A percentile compares a stretch with the other conserved stretches of the same genome.
Conservation (phyloP, 2,113 vertebrate genomes). For the Hemibagrus wyckioides region DNA sequence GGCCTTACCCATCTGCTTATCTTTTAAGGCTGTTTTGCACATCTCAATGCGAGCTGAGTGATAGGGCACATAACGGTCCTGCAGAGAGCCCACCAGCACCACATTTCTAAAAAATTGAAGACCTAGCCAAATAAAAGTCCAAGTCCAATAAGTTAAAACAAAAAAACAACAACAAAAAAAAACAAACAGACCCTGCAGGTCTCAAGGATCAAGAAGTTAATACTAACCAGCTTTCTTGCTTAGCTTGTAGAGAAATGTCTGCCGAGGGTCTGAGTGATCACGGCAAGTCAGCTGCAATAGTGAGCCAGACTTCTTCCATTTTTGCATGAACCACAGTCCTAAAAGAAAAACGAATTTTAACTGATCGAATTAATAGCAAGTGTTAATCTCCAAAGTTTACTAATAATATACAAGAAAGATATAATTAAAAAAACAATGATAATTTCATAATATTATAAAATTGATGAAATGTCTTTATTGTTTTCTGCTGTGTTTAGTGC, state of each 20-base stretch:
- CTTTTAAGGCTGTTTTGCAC: slow-evolving; percentile 99
- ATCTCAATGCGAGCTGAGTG: slow-evolving; percentile 98
- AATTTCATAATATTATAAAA: background rate
- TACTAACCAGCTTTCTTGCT: slow-evolving; percentile 94
- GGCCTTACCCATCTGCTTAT: slow-evolving; percentile 93
- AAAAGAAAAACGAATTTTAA: background rate
- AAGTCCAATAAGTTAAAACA: background rate
- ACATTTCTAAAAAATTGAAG: slow-evolving; percentile 97
- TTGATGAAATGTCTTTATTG: background rate
- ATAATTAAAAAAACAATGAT: background rate
- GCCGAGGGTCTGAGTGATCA: slow-evolving; percentile 95
- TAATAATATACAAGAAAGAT: background rate
- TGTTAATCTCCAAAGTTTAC: background rate
- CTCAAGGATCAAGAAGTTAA: background rate
- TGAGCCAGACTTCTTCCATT: slow-evolving; percentile 99
- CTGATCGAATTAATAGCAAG: background rate
- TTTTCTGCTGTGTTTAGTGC: background rate
- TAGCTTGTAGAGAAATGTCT: slow-evolving; percentile 97
- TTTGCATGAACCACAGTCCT: slow-evolving; percentile 99
- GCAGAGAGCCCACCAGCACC: slow-evolving; percentile 93
- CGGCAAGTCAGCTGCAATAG: slow-evolving; percentile 93
- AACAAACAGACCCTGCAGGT: background rate
- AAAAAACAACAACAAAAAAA: background rate
- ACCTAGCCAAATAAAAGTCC: slow-evolving; percentile 68
- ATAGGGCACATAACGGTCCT: slow-evolving; percentile 98